A percentile compares a stretch with the other conserved stretches of the same genome.
Conservation (phyloP, 2,888 invertebrate species). For the Sarcophaga carnaria region DNA sequence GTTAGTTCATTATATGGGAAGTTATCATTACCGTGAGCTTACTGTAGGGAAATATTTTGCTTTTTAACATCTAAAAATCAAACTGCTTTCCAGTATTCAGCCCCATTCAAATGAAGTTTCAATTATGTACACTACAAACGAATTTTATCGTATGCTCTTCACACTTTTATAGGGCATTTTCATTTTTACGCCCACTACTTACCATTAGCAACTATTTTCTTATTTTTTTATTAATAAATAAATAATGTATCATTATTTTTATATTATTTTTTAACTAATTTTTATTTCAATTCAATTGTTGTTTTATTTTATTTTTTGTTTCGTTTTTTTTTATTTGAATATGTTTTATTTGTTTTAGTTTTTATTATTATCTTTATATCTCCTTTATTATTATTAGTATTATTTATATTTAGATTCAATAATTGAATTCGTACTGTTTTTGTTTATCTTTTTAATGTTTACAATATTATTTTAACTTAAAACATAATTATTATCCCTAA, state of each 20-base stretch:
- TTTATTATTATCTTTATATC: neutral
- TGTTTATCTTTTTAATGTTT: conserved; percentile 14
- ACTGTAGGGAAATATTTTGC: no score
- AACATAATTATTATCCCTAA: conserved; percentile 58
- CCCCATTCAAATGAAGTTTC: no score
- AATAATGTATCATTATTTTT: no score
- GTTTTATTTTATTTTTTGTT: conserved; percentile 40
- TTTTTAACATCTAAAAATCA: no score
- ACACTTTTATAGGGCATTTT: no score
- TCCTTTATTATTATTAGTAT: conserved; percentile 20
- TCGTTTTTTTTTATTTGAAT: conserved; percentile 63
- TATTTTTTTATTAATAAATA: neutral
- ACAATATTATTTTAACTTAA: conserved; percentile 55
- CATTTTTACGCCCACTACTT: no score
- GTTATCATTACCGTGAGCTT: no score
- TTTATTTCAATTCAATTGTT: conserved; percentile 68
- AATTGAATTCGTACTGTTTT: conserved; percentile 58
- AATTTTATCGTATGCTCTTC: no score
- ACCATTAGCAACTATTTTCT: no score
- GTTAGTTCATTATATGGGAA: no score
- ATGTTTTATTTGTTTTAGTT: conserved; percentile 54
- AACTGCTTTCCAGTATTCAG: no score
- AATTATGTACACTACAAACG: no score
- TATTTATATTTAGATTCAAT: conserved; percentile 59
- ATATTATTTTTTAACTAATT: conserved; percentile 63